Percentiles rank a stretch among this genome's conserved stretches.
These are phyloP conservation scores for Streptopelia turtur DNA, from an alignment of 2,797 vertebrate species.

Conservation along the genomic window DNA sequence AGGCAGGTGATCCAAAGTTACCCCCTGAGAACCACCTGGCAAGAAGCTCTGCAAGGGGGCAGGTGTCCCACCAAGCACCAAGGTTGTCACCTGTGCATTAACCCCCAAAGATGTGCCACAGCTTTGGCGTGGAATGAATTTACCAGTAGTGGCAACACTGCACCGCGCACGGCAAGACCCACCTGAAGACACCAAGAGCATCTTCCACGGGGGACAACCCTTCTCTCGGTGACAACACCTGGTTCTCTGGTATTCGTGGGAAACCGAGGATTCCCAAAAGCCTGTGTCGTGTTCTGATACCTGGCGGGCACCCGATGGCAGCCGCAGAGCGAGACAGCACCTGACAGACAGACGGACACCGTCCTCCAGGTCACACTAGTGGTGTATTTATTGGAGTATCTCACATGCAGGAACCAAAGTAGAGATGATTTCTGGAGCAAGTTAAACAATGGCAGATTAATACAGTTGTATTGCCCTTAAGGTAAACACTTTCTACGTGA, in stretches of 20 bases:
- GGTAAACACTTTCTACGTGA: constrained; percentile 45
- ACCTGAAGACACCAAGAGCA: background rate
- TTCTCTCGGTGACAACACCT: background rate
- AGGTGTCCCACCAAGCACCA: background rate
- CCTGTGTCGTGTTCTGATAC: accelerated
- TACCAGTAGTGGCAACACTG: background rate
- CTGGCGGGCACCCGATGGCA: background rate
- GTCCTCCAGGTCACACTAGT: constrained; percentile 72
- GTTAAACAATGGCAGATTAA: constrained; percentile 65
- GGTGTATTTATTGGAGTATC: constrained; percentile 86
- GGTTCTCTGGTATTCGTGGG: background rate
- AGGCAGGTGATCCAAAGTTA: background rate
- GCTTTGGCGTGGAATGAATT: accelerated
- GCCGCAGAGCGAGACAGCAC: background rate
- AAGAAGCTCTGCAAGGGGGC: background rate
- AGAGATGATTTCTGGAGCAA: constrained; percentile 66
- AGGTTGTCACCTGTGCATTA: accelerated
- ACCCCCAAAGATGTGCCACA: background rate
- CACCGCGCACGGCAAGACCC: accelerated
- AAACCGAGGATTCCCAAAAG: background rate
- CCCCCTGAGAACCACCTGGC: background rate
- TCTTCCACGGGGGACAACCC: background rate
- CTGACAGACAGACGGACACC: background rate
- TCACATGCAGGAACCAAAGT: constrained; percentile 81
- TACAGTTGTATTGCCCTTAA: constrained; percentile 1